Evolutionary conservation across 2,113 vertebrate species (phyloP), one percentile per base, ranked within the genome.

Genomic region (Anolis sagrei): DNA sequence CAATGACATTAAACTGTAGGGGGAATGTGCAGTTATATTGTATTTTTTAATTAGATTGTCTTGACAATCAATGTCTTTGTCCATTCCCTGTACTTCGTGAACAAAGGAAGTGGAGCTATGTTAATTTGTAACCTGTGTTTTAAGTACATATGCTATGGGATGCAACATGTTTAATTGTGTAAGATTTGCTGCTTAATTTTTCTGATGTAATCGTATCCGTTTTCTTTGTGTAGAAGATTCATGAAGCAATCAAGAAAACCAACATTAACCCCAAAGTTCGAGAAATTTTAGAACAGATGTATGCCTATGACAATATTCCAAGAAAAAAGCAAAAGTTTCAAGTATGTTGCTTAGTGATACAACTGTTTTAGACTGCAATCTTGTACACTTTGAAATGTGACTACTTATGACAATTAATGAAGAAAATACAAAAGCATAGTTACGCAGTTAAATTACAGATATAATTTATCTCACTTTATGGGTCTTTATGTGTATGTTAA

Each of bases 251-350:
- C 89, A 97, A 97, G 89, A 97, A 97, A 90, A 97, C 97, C 11
- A 97, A 95, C 7, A 90, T 99, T 79, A 97, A 87, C 91, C 89
- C 96, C 44, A 97, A 97, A 92, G 95, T 99, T 70, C 94, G 92
- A 89, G 95, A 97, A 18, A 92, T 99, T 29, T 96, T 99, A 76
- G 92, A 93, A 58, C 97, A 98, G 95, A 97, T 99, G 72, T 96
- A 96, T 86, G 66, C 83, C 0, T 99, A 97, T 88, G 97, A 98
- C 81, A 99, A 99, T 2, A 95, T 99, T 89, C 99, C 99, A 78
- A 97, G 98, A 86, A 99, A 99, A 94, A 99, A 97, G 93, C 94
- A 92, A 0, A 99, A 99, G 92, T 99, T 99, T 93, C 97, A 99
- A 97, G 99, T 99, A 90, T 14, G 93, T 87, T 78, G 54, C 25